Base-by-base conservation (phyloP, 2,888 invertebrate species). In the Vannuccia rotundouncinata region DNA sequence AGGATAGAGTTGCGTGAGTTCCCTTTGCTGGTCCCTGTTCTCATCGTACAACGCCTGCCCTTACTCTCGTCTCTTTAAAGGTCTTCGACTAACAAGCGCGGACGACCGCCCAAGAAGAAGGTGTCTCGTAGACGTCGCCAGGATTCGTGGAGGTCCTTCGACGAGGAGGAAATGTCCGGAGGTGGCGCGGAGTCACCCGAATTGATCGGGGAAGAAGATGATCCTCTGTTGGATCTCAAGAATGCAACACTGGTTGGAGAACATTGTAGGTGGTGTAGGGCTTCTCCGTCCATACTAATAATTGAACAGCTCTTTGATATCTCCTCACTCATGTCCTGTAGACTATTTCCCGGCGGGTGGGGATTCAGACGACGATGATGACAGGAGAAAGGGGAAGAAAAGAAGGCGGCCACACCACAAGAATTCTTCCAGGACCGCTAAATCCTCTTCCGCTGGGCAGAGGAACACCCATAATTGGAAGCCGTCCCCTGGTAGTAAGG, bases 241-340 rank as follows among this genome's bases (percentile, higher is more conserved):
- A 22, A 66, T 66, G 66, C 66, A 17, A 66, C 66, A 22, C 22
- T 66, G 5, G 66, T 66, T 66, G 66, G 66, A 66, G 66, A 66
- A 22, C 66, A 66, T 27, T 66, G 66, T 66, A 66, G 2, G 66
- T 66, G 17, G 45, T 45, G 45, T 5, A 17, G n/a, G n/a, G n/a
- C n/a, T n/a, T n/a, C n/a, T n/a, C n/a, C n/a, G n/a, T n/a, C n/a
- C n/a, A n/a, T n/a, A n/a, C n/a, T n/a, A n/a, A n/a, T n/a, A n/a
- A n/a, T n/a, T n/a, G n/a, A n/a, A n/a, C n/a, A n/a, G n/a, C n/a
- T n/a, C n/a, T n/a, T n/a, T n/a, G n/a, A n/a, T n/a, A n/a, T n/a
- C n/a, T n/a, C n/a, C n/a, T n/a, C n/a, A n/a, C n/a, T n/a, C n/a
- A n/a, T n/a, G n/a, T n/a, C n/a, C n/a, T n/a, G n/a, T n/a, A 66